These are phyloP conservation scores for Poeciliopsis presidionis DNA, from an alignment of 2,797 vertebrate species.

Conservation along the genomic window DNA sequence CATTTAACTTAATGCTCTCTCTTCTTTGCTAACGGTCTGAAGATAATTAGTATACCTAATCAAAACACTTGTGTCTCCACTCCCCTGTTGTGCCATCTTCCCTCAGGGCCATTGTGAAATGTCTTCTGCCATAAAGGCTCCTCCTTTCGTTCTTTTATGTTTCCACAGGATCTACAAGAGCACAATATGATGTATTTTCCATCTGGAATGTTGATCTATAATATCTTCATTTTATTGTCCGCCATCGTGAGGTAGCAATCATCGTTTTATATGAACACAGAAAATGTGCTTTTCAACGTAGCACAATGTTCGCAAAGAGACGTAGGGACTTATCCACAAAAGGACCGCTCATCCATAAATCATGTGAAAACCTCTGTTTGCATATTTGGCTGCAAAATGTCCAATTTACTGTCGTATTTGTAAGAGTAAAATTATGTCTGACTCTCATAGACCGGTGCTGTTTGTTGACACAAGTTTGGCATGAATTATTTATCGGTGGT, in stretches of 20 bases:
- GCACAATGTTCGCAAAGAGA: not conserved
- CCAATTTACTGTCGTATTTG: not conserved
- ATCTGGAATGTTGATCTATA: conserved; percentile 43
- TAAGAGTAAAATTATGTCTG: not conserved
- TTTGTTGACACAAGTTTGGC: not conserved
- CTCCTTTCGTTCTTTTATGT: conserved; percentile 63
- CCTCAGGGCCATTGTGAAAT: conserved; percentile 57
- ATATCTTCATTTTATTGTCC: conserved; percentile 20
- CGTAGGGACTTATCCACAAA: not conserved
- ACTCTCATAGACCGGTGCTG: not conserved
- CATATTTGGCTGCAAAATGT: not conserved
- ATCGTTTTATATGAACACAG: conserved; percentile 25
- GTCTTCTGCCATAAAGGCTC: conserved; percentile 58
- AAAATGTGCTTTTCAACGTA: conserved; percentile 3
- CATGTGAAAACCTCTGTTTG: not conserved
- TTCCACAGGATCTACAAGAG: conserved; percentile 54
- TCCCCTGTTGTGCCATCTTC: conserved; percentile 61
- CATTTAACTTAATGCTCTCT: conserved; percentile 75
- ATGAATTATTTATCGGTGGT: not conserved
- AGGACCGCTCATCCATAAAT: not conserved
- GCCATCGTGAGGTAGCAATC: conserved; percentile 17
- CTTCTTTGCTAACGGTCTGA: conserved; percentile 71
- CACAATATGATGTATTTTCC: conserved; percentile 47
- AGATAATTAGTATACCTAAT: conserved; percentile 79
- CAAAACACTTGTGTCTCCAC: conserved; percentile 71